Base-by-base conservation (phyloP, 2,888 invertebrate genomes). In the Pseudeuparius sepicola region DNA sequence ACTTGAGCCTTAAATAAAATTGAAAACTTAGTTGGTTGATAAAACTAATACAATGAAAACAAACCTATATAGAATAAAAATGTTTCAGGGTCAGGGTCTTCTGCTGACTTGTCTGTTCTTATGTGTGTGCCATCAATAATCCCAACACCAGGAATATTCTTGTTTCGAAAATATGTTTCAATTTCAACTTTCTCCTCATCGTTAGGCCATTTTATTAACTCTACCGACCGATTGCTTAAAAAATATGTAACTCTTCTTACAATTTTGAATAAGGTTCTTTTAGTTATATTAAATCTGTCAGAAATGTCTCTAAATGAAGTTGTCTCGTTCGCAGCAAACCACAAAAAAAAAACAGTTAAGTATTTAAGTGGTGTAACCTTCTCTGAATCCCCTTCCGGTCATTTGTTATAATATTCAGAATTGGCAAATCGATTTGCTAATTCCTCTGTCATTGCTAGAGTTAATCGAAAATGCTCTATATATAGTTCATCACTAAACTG, bases 301-400 rank as follows among this genome's bases (percentile, higher is more conserved):
- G 43, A 16, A 14, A 44, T 42, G 24, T 42, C 39, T 29, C 45
- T 34, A 36, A 37, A 44, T 14, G 31, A 27, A 27, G 40, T 29
- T 15, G 38, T 26, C 24, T 45, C 34, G 25, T 40, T 40, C 15
- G 26, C 40, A 20, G 39, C 28, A 40, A 42, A 44, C 45, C 42
- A 44, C 23, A 44, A 36, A 42, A 43, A 38, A 40, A 44, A 46
- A 15, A 34, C 34, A 26, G 41, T 26, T 11, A 42, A 34, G 24
- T 10, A 37, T 41, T 38, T 38, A 12, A 42, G 26, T 25, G 34
- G 27, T 11, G 33, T 34, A 24, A 38, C 28, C 26, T 44, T 44
- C 28, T 31, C 36, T 12, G 37, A 41, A 34, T 44, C 41, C 13
- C 43, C 36, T 28, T 39, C 33, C 23, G 36, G 24, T 16, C 23